Evolutionary conservation across 2,797 vertebrate species (phyloP), one percentile per base, ranked within the genome.

Genomic region (Enteromius argenteus): DNA sequence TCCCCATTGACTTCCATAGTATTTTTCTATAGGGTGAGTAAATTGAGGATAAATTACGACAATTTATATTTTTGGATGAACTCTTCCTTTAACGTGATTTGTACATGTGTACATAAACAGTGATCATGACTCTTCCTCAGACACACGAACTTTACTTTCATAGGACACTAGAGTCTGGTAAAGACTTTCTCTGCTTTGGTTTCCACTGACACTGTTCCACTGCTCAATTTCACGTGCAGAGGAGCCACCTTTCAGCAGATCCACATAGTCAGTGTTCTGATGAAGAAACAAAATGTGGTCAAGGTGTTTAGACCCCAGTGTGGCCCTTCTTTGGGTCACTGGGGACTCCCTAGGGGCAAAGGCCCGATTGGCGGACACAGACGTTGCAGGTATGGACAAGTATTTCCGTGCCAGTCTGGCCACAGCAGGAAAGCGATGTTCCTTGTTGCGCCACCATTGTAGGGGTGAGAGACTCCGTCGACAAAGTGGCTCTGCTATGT

Each of bases 281-380:
- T 95, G 92, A 71, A 95, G 85, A 89, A 95, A 95, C 8, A 95
- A 89, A 39, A 94, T 89, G 35, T 91, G 92, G 53, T 93, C 90
- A 35, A 94, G 87, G 72, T 92, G 86, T 32, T 93, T 91, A 0
- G 91, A 88, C 0, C 90, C 89, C 51, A 95, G 87, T 0, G 89
- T 87, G 0, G 91, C 92, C 15, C 92, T 88, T 23, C 91, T 90
- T 6, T 90, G 92, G 39, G 89, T 86, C 56, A 91, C 76, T 0
- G 86, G 13, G 32, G 88, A 89, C 27, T 90, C 88, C 0, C 46
- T 76, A 6, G 88, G 60, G 2, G 90, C 90, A 58, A 94, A 94
- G 23, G 92, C 91, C 27, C 60, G 88, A 1, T 89, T 76, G 0
- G 93, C 92, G 0, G 85, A 87, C 3, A 90, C 88, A 0, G 91